Conservation (phyloP, 1,140 invertebrate species). For the Caenorhabditis briggsae region DNA sequence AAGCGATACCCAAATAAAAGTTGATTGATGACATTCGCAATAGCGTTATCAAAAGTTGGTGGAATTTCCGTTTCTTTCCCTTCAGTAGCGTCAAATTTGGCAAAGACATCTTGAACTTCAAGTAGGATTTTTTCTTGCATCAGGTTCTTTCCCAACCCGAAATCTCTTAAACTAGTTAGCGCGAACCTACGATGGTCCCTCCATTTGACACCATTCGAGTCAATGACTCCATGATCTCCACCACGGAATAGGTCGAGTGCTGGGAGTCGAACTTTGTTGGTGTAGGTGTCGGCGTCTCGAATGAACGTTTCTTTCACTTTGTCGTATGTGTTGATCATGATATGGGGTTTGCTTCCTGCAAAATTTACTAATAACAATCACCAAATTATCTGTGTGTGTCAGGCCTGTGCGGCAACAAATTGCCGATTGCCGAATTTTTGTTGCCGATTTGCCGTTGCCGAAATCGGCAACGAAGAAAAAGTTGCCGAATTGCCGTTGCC, state of each 20-base stretch:
- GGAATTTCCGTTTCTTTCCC: neutral
- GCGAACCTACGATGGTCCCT: constrained; percentile 90
- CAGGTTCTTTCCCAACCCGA: constrained; percentile 82
- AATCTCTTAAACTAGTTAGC: constrained; percentile 87
- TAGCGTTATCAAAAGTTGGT: constrained; percentile 29
- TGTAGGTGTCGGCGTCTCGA: neutral
- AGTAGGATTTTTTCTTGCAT: constrained; percentile 48
- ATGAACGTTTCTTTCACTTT: constrained; percentile 10
- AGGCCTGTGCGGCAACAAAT: too few species aligned
- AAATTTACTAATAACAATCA: neutral
- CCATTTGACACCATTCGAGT: constrained; percentile 90
- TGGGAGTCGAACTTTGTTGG: neutral
- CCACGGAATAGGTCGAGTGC: neutral
- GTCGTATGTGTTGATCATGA: constrained; percentile 5
- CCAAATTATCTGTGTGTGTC: too few species aligned
- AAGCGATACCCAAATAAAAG: constrained; percentile 59
- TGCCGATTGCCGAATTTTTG: too few species aligned
- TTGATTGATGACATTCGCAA: constrained; percentile 64
- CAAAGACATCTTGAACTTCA: neutral
- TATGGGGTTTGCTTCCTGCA: neutral
- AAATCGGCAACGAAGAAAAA: too few species aligned
- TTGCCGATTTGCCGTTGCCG: too few species aligned
- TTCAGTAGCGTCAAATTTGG: neutral
- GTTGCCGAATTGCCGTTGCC: too few species aligned
- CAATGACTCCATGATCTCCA: constrained; percentile 85